Conservation (phyloP, 1,140 invertebrate genomes). For the Plectrocnemia conspersa region DNA sequence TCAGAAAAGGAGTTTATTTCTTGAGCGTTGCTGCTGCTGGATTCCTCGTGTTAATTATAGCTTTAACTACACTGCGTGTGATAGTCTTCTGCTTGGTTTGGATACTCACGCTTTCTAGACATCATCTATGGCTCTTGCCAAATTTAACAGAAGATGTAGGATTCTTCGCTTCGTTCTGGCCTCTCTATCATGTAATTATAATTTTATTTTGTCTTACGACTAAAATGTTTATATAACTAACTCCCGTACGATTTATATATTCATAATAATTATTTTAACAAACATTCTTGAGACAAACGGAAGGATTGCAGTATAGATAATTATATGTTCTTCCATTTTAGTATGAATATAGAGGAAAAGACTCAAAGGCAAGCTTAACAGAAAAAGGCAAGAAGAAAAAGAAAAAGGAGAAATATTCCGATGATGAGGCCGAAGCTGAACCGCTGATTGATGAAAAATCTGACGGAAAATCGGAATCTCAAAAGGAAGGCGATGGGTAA, state of each 20-base stretch:
- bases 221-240: not conserved
- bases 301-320: no score
- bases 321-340: no score
- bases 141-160: conserved; percentile 98
- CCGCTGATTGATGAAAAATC: conserved; percentile 35
- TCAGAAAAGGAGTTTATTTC: conserved; percentile 91
- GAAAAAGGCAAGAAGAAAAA: conserved; percentile 67
- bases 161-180: conserved; percentile 98
- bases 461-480: conserved; percentile 23
- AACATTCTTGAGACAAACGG: no score
- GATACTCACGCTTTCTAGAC: conserved; percentile 80
- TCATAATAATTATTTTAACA: no score
- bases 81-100: conserved; percentile 92
- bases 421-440: conserved; percentile 60
- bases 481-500: conserved; percentile 12
- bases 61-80: conserved; percentile 79
- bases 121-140: conserved; percentile 95
- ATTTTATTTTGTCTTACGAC: not conserved
- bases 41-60: conserved; percentile 90
- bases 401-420: conserved; percentile 73
- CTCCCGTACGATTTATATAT: no score
- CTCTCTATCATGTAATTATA: conserved; percentile 78
- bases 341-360: conserved; percentile 70
- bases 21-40: conserved; percentile 89
- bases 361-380: conserved; percentile 44